Percentiles rank a stretch among this genome's conserved stretches.
These are phyloP conservation scores for Tragopan temminckii DNA, from an alignment of 2,797 vertebrate genomes.

Conservation along the genomic window DNA sequence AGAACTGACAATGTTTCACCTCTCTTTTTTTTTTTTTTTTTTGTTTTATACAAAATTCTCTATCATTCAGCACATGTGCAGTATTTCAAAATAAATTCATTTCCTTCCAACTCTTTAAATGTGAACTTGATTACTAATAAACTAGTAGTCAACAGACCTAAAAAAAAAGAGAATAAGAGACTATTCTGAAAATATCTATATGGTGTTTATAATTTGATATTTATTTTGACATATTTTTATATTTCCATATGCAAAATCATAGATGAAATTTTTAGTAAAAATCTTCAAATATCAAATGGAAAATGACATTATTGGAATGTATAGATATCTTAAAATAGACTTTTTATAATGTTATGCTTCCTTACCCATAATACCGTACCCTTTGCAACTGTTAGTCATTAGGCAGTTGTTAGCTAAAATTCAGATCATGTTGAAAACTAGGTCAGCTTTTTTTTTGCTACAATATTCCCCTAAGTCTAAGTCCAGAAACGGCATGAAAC, in stretches of 20 bases:
- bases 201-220: neutral
- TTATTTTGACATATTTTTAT: neutral
- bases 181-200: neutral
- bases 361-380: neutral
- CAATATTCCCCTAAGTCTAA: neutral
- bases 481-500: neutral
- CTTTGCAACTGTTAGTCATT: neutral
- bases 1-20: neutral
- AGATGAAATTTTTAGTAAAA: neutral
- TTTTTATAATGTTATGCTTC: neutral
- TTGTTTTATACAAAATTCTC: neutral
- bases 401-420: neutral
- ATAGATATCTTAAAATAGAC: neutral
- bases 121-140: neutral
- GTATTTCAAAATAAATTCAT: neutral
- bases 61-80: neutral
- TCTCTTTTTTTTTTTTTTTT: neutral
- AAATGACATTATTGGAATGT: neutral
- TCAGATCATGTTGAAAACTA: constrained; percentile 24
- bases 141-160: neutral
- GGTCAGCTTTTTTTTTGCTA: neutral
- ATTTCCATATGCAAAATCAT: neutral
- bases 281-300: neutral
- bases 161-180: neutral
- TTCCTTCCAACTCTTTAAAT: neutral